Conservation (phyloP, 2,113 vertebrate genomes). For the Kryptolebias marmoratus region DNA sequence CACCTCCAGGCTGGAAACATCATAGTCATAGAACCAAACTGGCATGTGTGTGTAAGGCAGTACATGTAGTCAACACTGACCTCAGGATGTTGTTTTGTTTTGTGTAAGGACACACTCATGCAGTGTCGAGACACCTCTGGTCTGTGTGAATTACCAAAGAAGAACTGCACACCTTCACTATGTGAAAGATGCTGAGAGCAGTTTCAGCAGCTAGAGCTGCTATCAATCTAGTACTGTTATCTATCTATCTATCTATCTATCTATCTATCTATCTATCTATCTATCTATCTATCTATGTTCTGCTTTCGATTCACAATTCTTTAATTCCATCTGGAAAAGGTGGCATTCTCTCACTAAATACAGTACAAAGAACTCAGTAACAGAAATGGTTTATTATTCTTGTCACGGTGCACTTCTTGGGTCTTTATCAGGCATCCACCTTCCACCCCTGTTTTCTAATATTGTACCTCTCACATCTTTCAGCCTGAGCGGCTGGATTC, state of each 20-base stretch:
- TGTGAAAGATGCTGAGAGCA: too few species aligned
- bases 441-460: slow-evolving; percentile 55
- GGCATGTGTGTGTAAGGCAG: too few species aligned
- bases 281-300: not conserved
- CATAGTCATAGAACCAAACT: too few species aligned
- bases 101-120: too few species aligned
- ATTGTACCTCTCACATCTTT: slow-evolving; percentile 52
- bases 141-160: too few species aligned
- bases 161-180: too few species aligned
- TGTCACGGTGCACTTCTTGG: slow-evolving; percentile 49
- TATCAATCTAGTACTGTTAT: not conserved
- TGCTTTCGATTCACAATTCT: not conserved
- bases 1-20: not conserved
- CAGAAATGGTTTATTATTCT: slow-evolving; percentile 64
- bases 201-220: too few species aligned
- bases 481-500: slow-evolving; percentile 53
- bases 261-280: not conserved
- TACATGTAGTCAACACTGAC: too few species aligned
- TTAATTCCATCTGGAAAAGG: slow-evolving; percentile 36
- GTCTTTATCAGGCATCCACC: slow-evolving; percentile 67
- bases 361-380: slow-evolving; percentile 51
- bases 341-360: slow-evolving; percentile 26
- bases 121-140: too few species aligned
- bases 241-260: not conserved
- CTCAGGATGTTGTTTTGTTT: too few species aligned